Conservation (phyloP, 2,113 vertebrate genomes). For the Eupsittula cactorum region DNA sequence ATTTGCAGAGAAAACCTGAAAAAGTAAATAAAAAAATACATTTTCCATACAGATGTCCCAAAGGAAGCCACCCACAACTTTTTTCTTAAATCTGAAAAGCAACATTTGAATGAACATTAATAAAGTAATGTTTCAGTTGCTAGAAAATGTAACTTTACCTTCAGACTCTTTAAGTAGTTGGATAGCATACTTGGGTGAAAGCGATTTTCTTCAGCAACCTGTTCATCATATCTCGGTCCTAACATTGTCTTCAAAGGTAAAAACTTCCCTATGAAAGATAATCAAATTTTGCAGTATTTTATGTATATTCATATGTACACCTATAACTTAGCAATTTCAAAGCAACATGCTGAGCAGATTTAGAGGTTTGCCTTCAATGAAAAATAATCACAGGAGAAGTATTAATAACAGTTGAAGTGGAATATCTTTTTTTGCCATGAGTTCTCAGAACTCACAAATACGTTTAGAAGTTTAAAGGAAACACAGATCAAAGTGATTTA, state of each 20-base stretch:
- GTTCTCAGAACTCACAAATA: neutral
- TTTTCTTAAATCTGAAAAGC: neutral
- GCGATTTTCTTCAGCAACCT: slow-evolving; percentile 92
- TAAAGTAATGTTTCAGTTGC: neutral
- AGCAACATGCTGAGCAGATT: neutral
- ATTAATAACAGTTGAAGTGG: neutral
- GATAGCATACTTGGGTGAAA: slow-evolving; percentile 97
- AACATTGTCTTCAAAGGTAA: slow-evolving; percentile 99
- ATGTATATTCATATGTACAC: neutral
- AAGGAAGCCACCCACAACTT: neutral
- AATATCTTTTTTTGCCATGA: neutral
- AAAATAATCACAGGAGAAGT: neutral
- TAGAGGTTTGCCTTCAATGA: neutral
- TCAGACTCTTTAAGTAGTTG: slow-evolving; percentile 94
- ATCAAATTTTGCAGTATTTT: neutral
- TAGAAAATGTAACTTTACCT: slow-evolving; percentile 79
- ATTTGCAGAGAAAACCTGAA: neutral
- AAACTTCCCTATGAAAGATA: slow-evolving; percentile 85
- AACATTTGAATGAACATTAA: neutral
- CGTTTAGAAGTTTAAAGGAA: neutral
- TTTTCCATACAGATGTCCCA: neutral
- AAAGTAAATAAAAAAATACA: neutral
- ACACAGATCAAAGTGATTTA: neutral
- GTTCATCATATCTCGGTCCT: slow-evolving; percentile 92
- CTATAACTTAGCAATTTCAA: neutral